Conservation (phyloP, 2,797 vertebrate genomes). For the Decapterus maruadsi region DNA sequence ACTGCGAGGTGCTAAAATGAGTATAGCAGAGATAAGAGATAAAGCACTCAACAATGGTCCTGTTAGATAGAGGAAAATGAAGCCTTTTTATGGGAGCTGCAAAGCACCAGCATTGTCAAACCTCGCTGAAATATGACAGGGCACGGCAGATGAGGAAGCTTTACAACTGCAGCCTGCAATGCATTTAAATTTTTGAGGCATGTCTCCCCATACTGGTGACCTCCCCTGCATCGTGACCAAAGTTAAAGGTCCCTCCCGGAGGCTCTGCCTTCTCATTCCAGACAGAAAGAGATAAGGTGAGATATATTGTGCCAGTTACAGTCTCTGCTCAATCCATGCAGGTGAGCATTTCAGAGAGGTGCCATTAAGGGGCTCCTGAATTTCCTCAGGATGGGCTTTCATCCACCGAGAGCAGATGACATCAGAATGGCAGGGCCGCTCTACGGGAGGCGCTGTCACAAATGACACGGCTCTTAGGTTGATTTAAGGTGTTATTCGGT, state of each 20-base stretch:
- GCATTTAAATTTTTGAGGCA: constrained; percentile 68
- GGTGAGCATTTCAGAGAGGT: constrained; percentile 62
- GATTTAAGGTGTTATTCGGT: constrained; percentile 83
- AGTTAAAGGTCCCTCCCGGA: constrained; percentile 57
- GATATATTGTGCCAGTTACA: constrained; percentile 74
- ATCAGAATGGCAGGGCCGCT: constrained; percentile 56
- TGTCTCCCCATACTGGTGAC: constrained; percentile 55
- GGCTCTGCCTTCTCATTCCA: constrained; percentile 40
- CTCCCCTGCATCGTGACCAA: constrained; percentile 46
- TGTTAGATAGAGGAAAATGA: constrained; percentile 64
- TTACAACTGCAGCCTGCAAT: constrained; percentile 51
- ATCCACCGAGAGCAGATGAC: constrained; percentile 65
- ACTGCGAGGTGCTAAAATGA: constrained; percentile 44
- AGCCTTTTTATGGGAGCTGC: constrained; percentile 64
- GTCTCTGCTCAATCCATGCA: constrained; percentile 41
- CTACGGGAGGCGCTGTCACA: constrained; percentile 52
- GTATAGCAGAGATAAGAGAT: constrained; percentile 57
- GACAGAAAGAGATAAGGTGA: constrained; percentile 70
- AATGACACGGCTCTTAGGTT: constrained; percentile 71
- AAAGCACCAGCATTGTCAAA: constrained; percentile 66
- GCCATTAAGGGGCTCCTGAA: constrained; percentile 71
- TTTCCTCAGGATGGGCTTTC: constrained; percentile 67
- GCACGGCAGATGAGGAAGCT: constrained; percentile 54
- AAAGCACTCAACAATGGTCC: constrained; percentile 54
- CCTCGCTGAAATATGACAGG: constrained; percentile 68